phyloP scores from a whole-genome alignment of 2,113 vertebrate genomes.

The Calyptomena viridis region DNA sequence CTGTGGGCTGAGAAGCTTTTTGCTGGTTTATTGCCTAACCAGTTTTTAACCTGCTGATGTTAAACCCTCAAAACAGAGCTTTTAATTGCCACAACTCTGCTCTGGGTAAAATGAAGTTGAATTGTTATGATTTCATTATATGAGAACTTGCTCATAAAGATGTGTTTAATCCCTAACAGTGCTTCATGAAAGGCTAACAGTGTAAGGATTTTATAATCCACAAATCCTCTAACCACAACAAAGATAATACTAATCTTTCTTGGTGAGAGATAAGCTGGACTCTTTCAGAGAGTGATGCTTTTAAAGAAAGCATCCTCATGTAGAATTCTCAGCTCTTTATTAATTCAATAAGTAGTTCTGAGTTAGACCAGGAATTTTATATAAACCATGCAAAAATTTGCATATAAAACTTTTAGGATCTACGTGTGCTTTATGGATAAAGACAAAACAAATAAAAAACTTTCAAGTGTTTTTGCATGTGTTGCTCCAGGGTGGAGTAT shows the following conservation, averaged over 20 bases:
- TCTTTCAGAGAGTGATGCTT: not conserved
- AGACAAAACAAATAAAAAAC: not conserved
- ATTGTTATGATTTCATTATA: constrained; percentile 19
- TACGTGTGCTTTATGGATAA: not conserved
- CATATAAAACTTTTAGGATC: not conserved
- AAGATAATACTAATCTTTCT: constrained; percentile 52
- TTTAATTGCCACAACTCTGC: not conserved
- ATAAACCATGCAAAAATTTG: not conserved
- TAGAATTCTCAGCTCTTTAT: not conserved
- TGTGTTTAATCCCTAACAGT: constrained; percentile 25
- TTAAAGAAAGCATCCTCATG: not conserved
- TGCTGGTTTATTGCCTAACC: constrained; percentile 24
- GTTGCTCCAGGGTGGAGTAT: not conserved
- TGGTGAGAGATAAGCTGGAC: not conserved
- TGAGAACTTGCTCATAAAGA: not conserved
- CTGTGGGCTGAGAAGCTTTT: constrained; percentile 12
- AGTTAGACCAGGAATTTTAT: not conserved
- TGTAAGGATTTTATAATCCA: constrained; percentile 53
- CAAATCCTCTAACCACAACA: constrained; percentile 45
- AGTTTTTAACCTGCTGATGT: constrained; percentile 9
- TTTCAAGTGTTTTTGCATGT: not conserved
- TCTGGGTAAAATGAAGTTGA: constrained; percentile 11
- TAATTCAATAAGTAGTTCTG: not conserved
- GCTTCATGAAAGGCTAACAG: constrained; percentile 50
- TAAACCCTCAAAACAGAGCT: not conserved